phyloP scores from a whole-genome alignment of 2,888 invertebrate species.

The Blastobasis lacticolella region DNA sequence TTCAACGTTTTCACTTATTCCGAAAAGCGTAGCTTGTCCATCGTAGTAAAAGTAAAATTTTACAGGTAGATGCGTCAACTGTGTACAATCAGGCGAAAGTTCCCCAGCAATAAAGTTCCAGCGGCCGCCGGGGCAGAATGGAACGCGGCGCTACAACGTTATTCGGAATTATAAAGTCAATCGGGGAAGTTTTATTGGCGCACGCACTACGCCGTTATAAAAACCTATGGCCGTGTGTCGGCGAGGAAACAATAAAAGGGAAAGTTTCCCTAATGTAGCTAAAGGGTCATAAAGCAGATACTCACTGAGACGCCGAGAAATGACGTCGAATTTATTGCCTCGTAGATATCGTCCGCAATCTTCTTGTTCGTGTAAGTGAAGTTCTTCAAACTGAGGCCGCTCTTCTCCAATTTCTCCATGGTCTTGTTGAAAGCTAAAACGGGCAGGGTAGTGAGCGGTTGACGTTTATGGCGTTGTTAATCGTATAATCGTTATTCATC shows the following conservation, averaged over 20 bases:
- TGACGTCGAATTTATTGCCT: conserved; percentile 98
- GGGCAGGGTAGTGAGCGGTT: neutral
- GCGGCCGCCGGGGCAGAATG: no score
- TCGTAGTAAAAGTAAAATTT: no score
- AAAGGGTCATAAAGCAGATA: conserved; percentile 6
- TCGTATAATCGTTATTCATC: no score
- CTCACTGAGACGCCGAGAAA: conserved; percentile 98
- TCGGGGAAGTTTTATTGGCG: no score
- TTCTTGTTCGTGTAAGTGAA: conserved; percentile 97
- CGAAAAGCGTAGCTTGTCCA: no score
- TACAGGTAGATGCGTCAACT: no score
- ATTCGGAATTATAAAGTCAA: no score
- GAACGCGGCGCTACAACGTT: no score
- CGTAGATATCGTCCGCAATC: conserved; percentile 96
- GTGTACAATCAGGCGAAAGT: no score
- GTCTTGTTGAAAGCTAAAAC: conserved; percentile 95
- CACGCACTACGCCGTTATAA: neutral
- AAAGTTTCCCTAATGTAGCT: conserved; percentile 8
- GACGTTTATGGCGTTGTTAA: no score
- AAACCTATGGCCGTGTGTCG: neutral
- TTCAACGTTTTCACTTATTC: no score
- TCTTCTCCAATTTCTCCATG: conserved; percentile 87
- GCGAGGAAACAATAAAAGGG: conserved; percentile 1
- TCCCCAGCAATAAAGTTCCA: no score
- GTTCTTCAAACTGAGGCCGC: conserved; percentile 90